A percentile compares a stretch with the other conserved stretches of the same genome.
phyloP scores from a whole-genome alignment of 2,113 vertebrate species.

The Sinocyclocheilus anshuiensis region DNA sequence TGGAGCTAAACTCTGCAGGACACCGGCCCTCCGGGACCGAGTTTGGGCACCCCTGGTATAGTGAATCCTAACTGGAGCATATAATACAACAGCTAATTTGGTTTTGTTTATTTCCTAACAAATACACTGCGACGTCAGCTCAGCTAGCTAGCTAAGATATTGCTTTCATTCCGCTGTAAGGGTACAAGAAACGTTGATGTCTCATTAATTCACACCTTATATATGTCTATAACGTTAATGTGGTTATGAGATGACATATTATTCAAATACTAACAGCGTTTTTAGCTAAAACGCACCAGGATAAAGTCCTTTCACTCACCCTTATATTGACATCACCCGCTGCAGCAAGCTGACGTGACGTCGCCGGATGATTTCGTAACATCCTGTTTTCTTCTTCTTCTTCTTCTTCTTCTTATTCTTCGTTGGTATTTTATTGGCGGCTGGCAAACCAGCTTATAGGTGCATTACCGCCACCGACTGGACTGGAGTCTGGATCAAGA shows the following conservation, averaged over 20 bases:
- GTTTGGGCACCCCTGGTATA: too few relatives aligned
- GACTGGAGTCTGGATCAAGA: too few relatives aligned
- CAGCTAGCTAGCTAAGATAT: not conserved
- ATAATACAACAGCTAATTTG: not conserved
- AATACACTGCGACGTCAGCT: not conserved
- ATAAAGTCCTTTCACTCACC: conserved; percentile 3
- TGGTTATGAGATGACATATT: not conserved
- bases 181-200: not conserved
- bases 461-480: too few relatives aligned
- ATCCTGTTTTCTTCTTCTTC: too few relatives aligned
- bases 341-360: not conserved
- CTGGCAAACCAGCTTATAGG: too few relatives aligned
- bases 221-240: not conserved
- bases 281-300: not conserved
- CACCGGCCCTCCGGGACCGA: too few relatives aligned
- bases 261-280: not conserved
- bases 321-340: conserved; percentile 44
- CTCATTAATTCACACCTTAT: not conserved
- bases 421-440: too few relatives aligned
- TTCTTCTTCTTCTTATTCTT: too few relatives aligned
- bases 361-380: too few relatives aligned
- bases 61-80: not conserved
- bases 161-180: not conserved
- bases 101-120: conserved; percentile 7
- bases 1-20: too few relatives aligned